Conservation (phyloP, 1,140 invertebrate genomes). For the Stegodyphus mimosarum region DNA sequence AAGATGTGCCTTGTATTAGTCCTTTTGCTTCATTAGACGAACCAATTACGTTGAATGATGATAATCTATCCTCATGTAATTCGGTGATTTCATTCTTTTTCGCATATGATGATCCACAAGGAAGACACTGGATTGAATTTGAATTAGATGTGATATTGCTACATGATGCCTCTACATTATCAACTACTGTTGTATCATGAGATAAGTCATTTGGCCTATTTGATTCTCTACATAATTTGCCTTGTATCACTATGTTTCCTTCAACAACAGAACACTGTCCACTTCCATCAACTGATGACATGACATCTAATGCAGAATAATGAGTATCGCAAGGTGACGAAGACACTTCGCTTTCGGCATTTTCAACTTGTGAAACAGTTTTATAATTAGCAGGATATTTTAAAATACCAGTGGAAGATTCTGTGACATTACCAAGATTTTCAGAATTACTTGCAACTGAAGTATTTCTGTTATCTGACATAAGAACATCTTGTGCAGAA, state of each 20-base stretch:
- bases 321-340: constrained; percentile 22
- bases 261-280: constrained; percentile 19
- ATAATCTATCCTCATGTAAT: not conserved
- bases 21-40: not conserved
- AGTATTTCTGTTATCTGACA: too few relatives aligned
- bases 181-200: not conserved
- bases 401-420: not conserved
- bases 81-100: not conserved
- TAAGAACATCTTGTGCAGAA: too few relatives aligned
- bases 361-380: not conserved
- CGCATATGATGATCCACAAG: not conserved
- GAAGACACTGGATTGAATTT: not conserved
- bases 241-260: not conserved
- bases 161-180: not conserved
- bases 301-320: not conserved
- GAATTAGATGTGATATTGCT: not conserved
- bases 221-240: not conserved
- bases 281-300: constrained; percentile 9
- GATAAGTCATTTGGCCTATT: not conserved
- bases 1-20: not conserved
- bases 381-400: not conserved
- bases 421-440: not conserved
- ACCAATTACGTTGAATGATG: not conserved
- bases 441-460: not conserved
- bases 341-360: constrained; percentile 27